Evolutionary conservation across 2,888 invertebrate genomes (phyloP), one percentile per base, ranked within the genome.

Genomic region (Papilio protenor): DNA sequence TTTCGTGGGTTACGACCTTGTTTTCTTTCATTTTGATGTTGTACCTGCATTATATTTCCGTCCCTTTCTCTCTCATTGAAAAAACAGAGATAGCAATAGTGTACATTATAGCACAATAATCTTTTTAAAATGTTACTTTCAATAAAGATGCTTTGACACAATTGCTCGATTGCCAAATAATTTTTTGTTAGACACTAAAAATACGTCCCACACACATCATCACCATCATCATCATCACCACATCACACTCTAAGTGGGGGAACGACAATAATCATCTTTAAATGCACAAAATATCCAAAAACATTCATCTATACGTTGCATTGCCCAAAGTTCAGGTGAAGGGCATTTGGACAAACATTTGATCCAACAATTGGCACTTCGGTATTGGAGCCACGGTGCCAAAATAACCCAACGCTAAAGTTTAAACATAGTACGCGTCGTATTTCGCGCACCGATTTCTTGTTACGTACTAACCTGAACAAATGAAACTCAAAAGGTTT

Each of bases 391-490:
- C 55, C 64, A 64, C 77, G 77, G 64, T 73, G 77, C 77, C 77
- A 77, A 77, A 77, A 77, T 72, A 77, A 73, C 49, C 77, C 1
- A 55, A 27, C 40, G 49, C 23, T n/a, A 64, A 21, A 27, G 77
- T 64, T 77, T 77, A 77, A 77, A 77, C 73, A 77, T 77, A 77
- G 77, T 64, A 52, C 55, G 73, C 49, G 27, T 73, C 77, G 66
- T 73, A 57, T 77, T 77, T 77, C 77, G 77, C 73, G 73, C 73
- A 23, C 64, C 73, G 59, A 61, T 72, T 72, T 71, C 61, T 52
- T 61, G 76, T 52, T 61, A 64, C 49, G 40, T 64, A 73, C 61
- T n/a, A 55, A 66, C 64, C 16, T 27, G 23, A 16, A 66, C 18
- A 71, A 57, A n/a, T n/a, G 55, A 64, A 71, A 73, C 52, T 72